phyloP scores from a whole-genome alignment of 1,140 invertebrate species.

The Drosophila quadrilineata region DNA sequence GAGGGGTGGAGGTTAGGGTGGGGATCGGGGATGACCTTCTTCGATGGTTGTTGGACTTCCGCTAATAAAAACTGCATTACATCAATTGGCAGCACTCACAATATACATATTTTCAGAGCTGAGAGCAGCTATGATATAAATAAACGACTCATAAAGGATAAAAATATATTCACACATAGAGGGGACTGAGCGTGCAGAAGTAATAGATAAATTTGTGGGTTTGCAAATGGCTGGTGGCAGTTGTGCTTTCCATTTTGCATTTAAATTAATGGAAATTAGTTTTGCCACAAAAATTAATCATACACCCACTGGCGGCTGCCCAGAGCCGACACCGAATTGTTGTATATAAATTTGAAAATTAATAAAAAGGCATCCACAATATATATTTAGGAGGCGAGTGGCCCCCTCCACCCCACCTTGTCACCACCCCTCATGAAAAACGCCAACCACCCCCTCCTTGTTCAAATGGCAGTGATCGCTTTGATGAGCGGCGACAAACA shows the following conservation, averaged over 20 bases:
- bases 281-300: conserved; percentile 76
- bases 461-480: conserved; percentile 43
- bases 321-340: too few relatives aligned
- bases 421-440: too few relatives aligned
- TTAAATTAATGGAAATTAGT: conserved; percentile 64
- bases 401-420: too few relatives aligned
- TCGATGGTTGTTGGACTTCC: conserved; percentile 7
- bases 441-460: too few relatives aligned
- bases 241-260: conserved; percentile 42
- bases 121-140: too few relatives aligned
- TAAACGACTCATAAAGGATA: background rate
- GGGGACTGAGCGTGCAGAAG: background rate
- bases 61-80: conserved; percentile 14
- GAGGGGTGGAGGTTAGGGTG: too few relatives aligned
- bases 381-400: conserved; percentile 8
- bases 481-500: conserved; percentile 59
- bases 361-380: conserved; percentile 45
- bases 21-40: conserved; percentile 8
- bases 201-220: background rate
- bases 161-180: too few relatives aligned
- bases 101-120: background rate
- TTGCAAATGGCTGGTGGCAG: too few relatives aligned
- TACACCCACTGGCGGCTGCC: conserved; percentile 56
- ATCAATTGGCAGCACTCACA: conserved; percentile 1
- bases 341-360: conserved; percentile 59